Conservation (phyloP, 2,797 vertebrate genomes). For the Champsocephalus esox region DNA sequence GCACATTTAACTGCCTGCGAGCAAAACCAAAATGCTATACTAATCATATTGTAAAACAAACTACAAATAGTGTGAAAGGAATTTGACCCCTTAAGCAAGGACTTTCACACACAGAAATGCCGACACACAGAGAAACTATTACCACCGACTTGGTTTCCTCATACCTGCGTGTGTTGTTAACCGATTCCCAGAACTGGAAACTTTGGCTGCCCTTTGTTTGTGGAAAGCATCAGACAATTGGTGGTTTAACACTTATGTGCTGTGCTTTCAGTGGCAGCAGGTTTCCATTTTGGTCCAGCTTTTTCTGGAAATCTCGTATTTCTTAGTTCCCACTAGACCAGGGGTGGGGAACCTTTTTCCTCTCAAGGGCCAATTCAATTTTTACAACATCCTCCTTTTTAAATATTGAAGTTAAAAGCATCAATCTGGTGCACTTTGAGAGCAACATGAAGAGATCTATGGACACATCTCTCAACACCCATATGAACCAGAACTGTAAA, state of each 20-base stretch:
- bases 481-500: no score
- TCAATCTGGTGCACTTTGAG: no score
- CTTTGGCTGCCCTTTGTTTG: not conserved
- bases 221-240: conserved; percentile 26
- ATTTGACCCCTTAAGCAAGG: not conserved
- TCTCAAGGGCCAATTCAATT: no score
- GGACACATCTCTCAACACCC: no score
- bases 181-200: conserved; percentile 37
- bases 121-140: not conserved
- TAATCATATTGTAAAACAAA: not conserved
- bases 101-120: not conserved
- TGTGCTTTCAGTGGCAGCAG: conserved; percentile 13
- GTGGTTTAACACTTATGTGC: conserved; percentile 21
- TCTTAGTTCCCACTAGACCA: conserved; percentile 31
- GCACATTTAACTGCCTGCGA: not conserved
- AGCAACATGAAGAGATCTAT: no score
- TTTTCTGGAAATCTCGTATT: conserved; percentile 29
- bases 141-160: conserved; percentile 10
- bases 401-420: no score
- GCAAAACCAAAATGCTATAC: not conserved
- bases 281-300: conserved; percentile 28
- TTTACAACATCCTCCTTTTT: no score
- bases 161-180: conserved; percentile 36
- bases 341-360: no score
- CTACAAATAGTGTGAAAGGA: not conserved